Evolutionary conservation across 2,888 invertebrate genomes (phyloP).

Genomic region (Drosophila aldrichi): DNA sequence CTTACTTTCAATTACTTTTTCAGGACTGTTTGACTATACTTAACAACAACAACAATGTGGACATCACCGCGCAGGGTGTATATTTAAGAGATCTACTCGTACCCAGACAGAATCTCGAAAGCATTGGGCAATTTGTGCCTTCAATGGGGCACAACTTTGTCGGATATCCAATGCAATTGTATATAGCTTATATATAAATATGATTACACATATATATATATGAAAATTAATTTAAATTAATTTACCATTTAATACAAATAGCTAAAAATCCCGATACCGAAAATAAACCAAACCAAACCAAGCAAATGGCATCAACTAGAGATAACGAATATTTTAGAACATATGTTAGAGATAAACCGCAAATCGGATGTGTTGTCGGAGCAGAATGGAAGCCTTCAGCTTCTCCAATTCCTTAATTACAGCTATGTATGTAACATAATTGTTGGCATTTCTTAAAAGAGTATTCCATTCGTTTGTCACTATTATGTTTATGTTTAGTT

Average conservation of each 20-base stretch:
- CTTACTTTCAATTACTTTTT: not conserved
- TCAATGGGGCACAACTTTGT: constrained; percentile 52
- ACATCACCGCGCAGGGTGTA: constrained; percentile 86
- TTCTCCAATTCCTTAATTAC: constrained; percentile 18
- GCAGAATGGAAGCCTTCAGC: constrained; percentile 26
- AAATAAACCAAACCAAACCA: constrained; percentile 22
- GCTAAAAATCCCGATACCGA: constrained; percentile 40
- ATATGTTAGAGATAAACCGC: constrained; percentile 19
- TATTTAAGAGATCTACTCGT: constrained; percentile 84
- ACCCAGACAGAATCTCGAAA: constrained; percentile 84
- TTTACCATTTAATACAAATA: constrained; percentile 45
- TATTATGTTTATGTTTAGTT: not conserved
- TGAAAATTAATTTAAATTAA: constrained; percentile 42
- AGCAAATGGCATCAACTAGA: constrained; percentile 19
- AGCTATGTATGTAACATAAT: constrained; percentile 21
- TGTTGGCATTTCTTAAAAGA: constrained; percentile 24
- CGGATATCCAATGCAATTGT: constrained; percentile 84
- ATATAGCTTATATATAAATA: constrained; percentile 79
- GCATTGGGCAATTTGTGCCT: constrained; percentile 73
- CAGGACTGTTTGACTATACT: constrained; percentile 84
- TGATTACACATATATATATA: constrained; percentile 21
- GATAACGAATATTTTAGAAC: constrained; percentile 34
- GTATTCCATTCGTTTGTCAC: constrained; percentile 13
- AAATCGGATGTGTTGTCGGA: constrained; percentile 18
- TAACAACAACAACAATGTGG: constrained; percentile 80